Evolutionary conservation across 92 coral and sea anemone species (phyloP), one percentile per base, ranked within the genome.

Genomic region (Umimayanthus kanabou): DNA sequence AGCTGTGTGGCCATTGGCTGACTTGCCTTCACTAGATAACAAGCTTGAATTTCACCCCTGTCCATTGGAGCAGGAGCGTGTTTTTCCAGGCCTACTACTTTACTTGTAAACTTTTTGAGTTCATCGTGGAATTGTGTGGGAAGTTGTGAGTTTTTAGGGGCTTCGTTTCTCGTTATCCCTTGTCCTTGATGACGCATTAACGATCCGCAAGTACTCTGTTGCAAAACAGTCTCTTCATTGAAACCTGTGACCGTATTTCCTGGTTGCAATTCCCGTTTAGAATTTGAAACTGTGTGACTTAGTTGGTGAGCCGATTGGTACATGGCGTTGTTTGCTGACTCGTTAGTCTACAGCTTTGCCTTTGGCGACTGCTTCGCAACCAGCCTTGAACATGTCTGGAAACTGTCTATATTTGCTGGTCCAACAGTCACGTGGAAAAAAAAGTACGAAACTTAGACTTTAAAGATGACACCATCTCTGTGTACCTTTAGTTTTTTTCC

Each of bases 31-130:
- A 29, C 42, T 72, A 42, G 11, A 30, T 57, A 80, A 29, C 26
- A 57, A 30, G 9, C 25, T 61, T 61, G 69, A 20, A 25, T 57
- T 37, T 30, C 84, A 39, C 37, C 49, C 16, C 30, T 20, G 25
- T 13, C 23, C 64, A 22, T 4, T 20, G 69, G n/a, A 25, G 39
- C 25, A 55, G 71, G 49, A 25, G 39, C 84, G 42, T 14, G 5
- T 80, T 80, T 30, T 37, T 80, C 84, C 30, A 80, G 5, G 10
- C 71, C 45, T 30, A 80, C 47, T 16, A 80, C 84, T 57, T 80
- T 80, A 15, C 57, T 30, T 22, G 84, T 80, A 80, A 80, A 80
- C 71, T 15, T 80, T 80, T 57, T 67, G 9, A 80, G 84, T 14
- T 80, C 84, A 80, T 80, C 71, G 8, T 55, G n/a, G 64, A 58